Conservation (phyloP, 1,140 invertebrate species). For the Drosophila funebris region DNA sequence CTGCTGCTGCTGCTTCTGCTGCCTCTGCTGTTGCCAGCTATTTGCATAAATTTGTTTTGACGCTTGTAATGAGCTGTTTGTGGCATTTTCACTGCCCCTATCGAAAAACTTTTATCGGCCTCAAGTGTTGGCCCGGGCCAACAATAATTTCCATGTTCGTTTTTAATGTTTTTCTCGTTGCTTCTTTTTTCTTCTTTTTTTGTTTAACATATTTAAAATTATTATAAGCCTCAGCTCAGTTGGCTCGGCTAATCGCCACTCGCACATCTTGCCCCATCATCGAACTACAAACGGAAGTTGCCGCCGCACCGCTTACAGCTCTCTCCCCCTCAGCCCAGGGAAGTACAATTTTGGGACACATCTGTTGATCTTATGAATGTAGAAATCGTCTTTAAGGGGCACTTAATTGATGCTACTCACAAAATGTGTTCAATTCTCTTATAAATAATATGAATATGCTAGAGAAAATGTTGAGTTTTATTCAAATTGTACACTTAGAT, state of each 20-base stretch:
- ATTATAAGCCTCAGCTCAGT: conserved; percentile 57
- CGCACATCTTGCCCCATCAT: conserved; percentile 49
- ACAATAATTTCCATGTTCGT: conserved; percentile 78
- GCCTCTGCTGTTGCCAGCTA: conserved; percentile 31
- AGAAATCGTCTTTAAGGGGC: conserved; percentile 17
- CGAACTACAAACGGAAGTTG: conserved; percentile 65
- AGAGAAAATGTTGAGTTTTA: neutral
- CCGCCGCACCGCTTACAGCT: conserved; percentile 27
- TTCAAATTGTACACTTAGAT: neutral
- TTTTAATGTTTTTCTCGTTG: conserved; percentile 57
- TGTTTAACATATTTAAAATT: conserved; percentile 73
- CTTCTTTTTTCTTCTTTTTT: conserved; percentile 22
- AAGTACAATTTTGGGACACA: conserved; percentile 20
- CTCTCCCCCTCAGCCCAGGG: neutral
- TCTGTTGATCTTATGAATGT: conserved; percentile 24
- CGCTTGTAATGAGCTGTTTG: conserved; percentile 81
- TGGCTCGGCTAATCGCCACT: conserved; percentile 44
- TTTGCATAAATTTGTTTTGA: conserved; percentile 83
- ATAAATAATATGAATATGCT: neutral
- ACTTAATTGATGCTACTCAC: neutral
- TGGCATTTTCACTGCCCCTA: conserved; percentile 75
- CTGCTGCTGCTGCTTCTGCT: neutral
- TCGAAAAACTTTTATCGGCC: conserved; percentile 71
- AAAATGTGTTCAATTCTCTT: conserved; percentile 6
- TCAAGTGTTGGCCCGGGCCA: conserved; percentile 40